A percentile compares a stretch with the other conserved stretches of the same genome.
Conservation (phyloP, 2,113 vertebrate species). For the Mesocricetus auratus region DNA sequence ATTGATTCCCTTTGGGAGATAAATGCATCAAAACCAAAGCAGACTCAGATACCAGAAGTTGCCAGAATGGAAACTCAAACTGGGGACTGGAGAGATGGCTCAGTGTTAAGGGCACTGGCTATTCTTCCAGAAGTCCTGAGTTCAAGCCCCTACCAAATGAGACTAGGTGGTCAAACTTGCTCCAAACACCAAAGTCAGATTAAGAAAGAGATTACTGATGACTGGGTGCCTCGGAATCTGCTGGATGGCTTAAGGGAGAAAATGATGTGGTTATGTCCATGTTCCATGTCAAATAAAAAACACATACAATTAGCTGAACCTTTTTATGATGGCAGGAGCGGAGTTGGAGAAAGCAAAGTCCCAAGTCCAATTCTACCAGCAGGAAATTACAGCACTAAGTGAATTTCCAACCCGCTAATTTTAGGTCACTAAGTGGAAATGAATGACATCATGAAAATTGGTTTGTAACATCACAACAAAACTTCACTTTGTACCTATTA, state of each 20-base stretch:
- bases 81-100: not conserved
- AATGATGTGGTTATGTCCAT: not conserved
- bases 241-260: not conserved
- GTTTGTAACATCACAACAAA: not conserved
- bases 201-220: not conserved
- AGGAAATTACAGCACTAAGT: not conserved
- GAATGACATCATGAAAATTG: not conserved
- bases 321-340: not conserved
- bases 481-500: not conserved
- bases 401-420: not conserved
- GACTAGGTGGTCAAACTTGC: not conserved
- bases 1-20: not conserved
- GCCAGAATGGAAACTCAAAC: not conserved
- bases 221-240: not conserved
- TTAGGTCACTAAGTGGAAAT: not conserved
- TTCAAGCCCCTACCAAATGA: not conserved
- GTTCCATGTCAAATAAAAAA: not conserved
- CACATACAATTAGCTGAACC: not conserved
- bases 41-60: not conserved
- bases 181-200: not conserved
- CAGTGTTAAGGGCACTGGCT: not conserved
- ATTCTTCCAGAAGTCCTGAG: not conserved
- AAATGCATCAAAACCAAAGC: not conserved
- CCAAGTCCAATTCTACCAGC: not conserved
- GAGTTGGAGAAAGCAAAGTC: not conserved